Percentiles rank a stretch among this genome's conserved stretches.
These are phyloP conservation scores for Platichthys stellatus DNA, from an alignment of 2,113 vertebrate genomes.

Conservation along the genomic window DNA sequence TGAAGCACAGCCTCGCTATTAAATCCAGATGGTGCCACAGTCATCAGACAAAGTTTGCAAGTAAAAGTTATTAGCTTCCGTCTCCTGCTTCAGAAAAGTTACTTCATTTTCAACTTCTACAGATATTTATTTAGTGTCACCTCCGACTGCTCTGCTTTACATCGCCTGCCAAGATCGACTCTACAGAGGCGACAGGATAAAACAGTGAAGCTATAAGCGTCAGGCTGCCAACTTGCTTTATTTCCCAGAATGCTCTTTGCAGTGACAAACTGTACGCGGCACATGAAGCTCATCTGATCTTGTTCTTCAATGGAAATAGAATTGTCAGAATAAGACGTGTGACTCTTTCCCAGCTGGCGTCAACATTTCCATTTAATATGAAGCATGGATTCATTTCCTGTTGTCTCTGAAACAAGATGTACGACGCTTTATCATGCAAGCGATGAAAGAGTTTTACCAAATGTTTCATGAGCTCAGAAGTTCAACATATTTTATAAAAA, in stretches of 20 bases:
- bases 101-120: constrained; percentile 20
- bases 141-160: constrained; percentile 19
- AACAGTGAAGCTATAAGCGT: constrained; percentile 13
- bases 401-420: background rate
- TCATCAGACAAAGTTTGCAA: background rate
- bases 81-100: background rate
- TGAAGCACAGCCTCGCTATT: background rate
- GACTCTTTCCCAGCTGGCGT: too few species aligned
- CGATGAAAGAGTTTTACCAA: background rate
- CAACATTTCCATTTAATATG: background rate
- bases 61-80: background rate
- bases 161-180: constrained; percentile 17
- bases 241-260: constrained; percentile 34
- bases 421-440: background rate
- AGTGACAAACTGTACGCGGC: background rate
- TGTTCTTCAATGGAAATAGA: background rate
- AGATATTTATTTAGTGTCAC: constrained; percentile 29
- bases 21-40: background rate
- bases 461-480: background rate
- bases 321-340: background rate
- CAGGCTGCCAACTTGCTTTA: constrained; percentile 23
- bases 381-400: background rate
- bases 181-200: constrained; percentile 5
- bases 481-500: background rate
- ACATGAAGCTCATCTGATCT: background rate